Percentiles rank a stretch among this genome's conserved stretches.
These are phyloP conservation scores for Rhinoraja longicauda DNA, from an alignment of 2,797 vertebrate genomes.

Conservation along the genomic window DNA sequence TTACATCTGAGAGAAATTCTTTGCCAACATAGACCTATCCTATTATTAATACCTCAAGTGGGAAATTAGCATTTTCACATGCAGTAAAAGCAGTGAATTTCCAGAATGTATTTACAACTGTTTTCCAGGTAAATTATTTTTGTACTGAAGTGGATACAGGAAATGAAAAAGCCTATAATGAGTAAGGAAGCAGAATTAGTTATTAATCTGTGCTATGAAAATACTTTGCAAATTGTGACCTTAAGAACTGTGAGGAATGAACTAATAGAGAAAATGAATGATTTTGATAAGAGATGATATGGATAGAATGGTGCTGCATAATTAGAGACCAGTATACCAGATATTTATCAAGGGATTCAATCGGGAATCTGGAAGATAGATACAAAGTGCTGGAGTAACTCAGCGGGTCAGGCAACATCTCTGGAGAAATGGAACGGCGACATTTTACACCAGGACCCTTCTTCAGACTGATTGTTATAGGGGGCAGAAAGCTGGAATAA, in stretches of 20 bases:
- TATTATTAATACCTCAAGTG: neutral
- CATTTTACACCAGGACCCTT: no score
- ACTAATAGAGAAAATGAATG: no score
- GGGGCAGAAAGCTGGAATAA: no score
- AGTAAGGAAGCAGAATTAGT: neutral
- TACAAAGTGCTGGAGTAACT: no score
- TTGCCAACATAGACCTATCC: neutral
- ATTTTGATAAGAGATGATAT: no score
- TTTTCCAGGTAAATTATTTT: neutral
- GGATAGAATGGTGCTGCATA: no score
- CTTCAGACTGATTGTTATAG: no score
- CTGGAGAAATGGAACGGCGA: no score
- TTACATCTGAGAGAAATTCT: neutral
- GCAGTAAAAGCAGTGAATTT: neutral
- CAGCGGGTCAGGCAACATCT: no score
- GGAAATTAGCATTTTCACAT: neutral
- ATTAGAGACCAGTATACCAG: no score
- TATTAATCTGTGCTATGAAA: neutral
- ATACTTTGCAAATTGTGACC: constrained; percentile 4
- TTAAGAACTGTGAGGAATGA: neutral
- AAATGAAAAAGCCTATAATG: neutral
- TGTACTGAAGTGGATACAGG: neutral
- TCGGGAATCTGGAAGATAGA: no score
- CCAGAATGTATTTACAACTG: neutral
- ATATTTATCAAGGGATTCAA: no score